A percentile compares a stretch with the other conserved stretches of the same genome.
These are phyloP conservation scores for Pampusana beccarii DNA, from an alignment of 2,113 vertebrate species.

Conservation along the genomic window DNA sequence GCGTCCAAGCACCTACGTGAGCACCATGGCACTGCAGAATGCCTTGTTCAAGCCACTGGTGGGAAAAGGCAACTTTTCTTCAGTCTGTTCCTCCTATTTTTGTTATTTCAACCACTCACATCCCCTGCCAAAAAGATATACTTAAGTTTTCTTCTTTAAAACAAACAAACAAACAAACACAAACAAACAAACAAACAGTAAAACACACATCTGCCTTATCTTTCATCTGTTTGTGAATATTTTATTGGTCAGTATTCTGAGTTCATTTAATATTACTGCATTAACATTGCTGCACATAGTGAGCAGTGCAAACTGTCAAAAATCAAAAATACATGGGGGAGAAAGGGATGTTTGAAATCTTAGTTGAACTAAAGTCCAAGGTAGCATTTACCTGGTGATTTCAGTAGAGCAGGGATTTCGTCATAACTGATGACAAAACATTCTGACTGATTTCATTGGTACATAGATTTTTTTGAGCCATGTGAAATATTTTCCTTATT, in stretches of 20 bases:
- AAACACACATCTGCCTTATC: not conserved
- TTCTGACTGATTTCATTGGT: not conserved
- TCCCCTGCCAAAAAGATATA: not conserved
- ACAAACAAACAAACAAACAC: not conserved
- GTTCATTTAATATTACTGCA: not conserved
- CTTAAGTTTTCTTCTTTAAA: not conserved
- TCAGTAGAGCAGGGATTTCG: not conserved
- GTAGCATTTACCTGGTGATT: not conserved
- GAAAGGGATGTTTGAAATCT: not conserved
- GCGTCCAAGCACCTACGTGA: fast-evolving
- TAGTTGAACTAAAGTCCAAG: not conserved
- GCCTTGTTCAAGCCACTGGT: not conserved
- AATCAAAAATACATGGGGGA: not conserved
- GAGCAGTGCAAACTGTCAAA: not conserved
- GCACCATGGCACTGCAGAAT: not conserved
- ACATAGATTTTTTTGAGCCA: not conserved
- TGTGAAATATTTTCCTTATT: not conserved
- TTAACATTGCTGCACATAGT: not conserved
- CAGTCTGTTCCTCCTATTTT: not conserved
- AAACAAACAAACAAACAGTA: no score
- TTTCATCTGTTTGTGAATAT: not conserved
- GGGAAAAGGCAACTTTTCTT: not conserved
- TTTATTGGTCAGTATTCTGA: not conserved
- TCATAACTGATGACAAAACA: not conserved
- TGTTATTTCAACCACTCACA: not conserved